A percentile compares a stretch with the other conserved stretches of the same genome.
Conservation (phyloP, 1,140 invertebrate species). For the Macrosteles quadrilineatus region DNA sequence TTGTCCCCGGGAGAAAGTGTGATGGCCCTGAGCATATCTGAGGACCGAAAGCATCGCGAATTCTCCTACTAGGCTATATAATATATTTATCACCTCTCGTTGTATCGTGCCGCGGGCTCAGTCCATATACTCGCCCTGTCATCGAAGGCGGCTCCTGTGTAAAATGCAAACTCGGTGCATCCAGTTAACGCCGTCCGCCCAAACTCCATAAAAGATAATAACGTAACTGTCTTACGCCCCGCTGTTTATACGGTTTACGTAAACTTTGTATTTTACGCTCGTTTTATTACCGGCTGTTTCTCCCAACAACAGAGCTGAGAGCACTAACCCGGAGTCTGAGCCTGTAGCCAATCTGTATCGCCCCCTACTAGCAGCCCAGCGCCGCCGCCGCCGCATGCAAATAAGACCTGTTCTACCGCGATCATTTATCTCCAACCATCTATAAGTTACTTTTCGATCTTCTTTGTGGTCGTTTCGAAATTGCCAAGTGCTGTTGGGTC, state of each 20-base stretch:
- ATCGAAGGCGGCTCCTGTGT: too few species aligned
- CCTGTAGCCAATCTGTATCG: too few species aligned
- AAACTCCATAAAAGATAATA: not conserved
- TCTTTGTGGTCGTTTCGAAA: too few species aligned
- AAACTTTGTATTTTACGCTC: conserved; percentile 1
- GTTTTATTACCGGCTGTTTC: not conserved
- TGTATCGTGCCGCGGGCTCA: too few species aligned
- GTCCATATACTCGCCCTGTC: too few species aligned
- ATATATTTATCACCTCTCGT: too few species aligned
- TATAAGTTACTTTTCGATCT: not conserved
- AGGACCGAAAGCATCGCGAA: too few species aligned
- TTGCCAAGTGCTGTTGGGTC: too few species aligned
- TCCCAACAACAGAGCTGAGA: not conserved
- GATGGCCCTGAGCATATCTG: not conserved
- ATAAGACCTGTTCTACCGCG: not conserved
- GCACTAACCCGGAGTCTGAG: too few species aligned
- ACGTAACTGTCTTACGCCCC: not conserved
- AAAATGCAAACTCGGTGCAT: too few species aligned
- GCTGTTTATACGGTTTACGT: conserved; percentile 8
- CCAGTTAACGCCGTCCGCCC: not conserved
- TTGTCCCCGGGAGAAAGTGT: conserved; percentile 6
- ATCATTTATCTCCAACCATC: not conserved
- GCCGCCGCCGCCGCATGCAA: not conserved
- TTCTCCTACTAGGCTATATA: too few species aligned
- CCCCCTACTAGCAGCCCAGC: not conserved